Percentiles rank a stretch among this genome's conserved stretches.
Conservation (phyloP, 2,113 vertebrate genomes). For the Ranitomeya imitator region DNA sequence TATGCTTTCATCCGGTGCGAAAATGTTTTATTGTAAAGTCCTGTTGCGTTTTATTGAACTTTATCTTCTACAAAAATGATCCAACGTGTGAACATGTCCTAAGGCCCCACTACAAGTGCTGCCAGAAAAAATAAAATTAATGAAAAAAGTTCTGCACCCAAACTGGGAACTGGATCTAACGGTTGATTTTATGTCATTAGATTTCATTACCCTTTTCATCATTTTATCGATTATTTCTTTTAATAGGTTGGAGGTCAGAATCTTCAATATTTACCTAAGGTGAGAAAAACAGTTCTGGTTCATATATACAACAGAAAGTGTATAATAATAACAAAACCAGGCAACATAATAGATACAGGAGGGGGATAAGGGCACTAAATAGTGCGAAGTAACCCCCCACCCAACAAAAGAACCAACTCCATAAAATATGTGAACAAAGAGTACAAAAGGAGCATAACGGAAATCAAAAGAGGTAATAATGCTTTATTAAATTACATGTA, state of each 20-base stretch:
- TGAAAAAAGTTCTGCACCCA: not conserved
- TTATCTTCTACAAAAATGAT: not conserved
- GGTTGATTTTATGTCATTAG: not conserved
- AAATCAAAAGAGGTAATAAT: too few species aligned
- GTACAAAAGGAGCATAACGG: too few species aligned
- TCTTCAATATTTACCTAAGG: constrained; percentile 74
- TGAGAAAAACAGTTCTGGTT: constrained; percentile 57
- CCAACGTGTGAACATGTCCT: not conserved
- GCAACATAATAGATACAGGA: too few species aligned
- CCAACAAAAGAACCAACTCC: too few species aligned
- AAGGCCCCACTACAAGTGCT: not conserved
- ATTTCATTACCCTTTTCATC: not conserved
- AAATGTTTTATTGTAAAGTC: not conserved
- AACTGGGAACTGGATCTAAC: not conserved
- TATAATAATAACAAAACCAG: too few species aligned
- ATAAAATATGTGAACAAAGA: too few species aligned
- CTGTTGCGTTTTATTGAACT: not conserved
- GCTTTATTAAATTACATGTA: too few species aligned
- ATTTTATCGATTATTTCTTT: constrained; percentile 28
- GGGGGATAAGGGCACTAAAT: too few species aligned
- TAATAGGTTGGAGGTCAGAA: constrained; percentile 70
- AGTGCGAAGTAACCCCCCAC: too few species aligned
- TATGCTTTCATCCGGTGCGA: not conserved
- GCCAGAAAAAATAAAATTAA: not conserved
- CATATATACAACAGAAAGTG: not conserved